Conservation (phyloP, 2,888 invertebrate genomes). For the Carpatolechia fugitivella region DNA sequence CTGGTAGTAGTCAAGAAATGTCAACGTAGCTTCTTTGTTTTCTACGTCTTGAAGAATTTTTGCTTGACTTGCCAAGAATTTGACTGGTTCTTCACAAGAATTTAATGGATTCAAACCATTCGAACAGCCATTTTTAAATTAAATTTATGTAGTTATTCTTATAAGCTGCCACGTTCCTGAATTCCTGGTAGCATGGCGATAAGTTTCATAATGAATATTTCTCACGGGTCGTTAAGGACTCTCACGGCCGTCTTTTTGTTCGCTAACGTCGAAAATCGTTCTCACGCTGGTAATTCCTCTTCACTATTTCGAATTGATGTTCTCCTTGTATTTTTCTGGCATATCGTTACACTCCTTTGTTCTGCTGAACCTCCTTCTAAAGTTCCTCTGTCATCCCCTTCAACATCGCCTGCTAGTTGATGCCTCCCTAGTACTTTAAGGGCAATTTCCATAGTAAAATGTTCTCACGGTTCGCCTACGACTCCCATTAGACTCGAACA, state of each 20-base stretch:
- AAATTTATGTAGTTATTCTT: no score
- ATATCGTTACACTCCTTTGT: slow-evolving; percentile 1
- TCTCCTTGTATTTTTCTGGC: not conserved
- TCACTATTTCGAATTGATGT: not conserved
- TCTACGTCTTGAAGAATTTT: slow-evolving; percentile 11
- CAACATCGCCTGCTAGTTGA: not conserved
- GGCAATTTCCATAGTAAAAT: slow-evolving; percentile 7
- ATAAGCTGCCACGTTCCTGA: slow-evolving; percentile 17
- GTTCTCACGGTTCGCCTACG: slow-evolving; percentile 13
- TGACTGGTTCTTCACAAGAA: not conserved
- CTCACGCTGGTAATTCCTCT: slow-evolving; percentile 3
- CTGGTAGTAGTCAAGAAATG: slow-evolving; percentile 36
- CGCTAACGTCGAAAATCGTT: not conserved
- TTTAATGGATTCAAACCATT: not conserved
- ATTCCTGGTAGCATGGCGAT: slow-evolving; percentile 22
- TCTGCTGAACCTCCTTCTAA: not conserved
- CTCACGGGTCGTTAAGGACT: slow-evolving; percentile 24
- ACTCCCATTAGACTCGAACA: slow-evolving; percentile 6
- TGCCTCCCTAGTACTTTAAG: slow-evolving; percentile 7
- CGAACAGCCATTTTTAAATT: no score
- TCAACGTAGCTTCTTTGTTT: slow-evolving; percentile 33
- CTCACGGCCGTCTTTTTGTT: slow-evolving; percentile 14
- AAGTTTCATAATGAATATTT: slow-evolving; percentile 26
- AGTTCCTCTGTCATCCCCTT: not conserved
- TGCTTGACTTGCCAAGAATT: not conserved